Base-by-base conservation (phyloP, 2,888 invertebrate species). In the Tenodera sinensis region DNA sequence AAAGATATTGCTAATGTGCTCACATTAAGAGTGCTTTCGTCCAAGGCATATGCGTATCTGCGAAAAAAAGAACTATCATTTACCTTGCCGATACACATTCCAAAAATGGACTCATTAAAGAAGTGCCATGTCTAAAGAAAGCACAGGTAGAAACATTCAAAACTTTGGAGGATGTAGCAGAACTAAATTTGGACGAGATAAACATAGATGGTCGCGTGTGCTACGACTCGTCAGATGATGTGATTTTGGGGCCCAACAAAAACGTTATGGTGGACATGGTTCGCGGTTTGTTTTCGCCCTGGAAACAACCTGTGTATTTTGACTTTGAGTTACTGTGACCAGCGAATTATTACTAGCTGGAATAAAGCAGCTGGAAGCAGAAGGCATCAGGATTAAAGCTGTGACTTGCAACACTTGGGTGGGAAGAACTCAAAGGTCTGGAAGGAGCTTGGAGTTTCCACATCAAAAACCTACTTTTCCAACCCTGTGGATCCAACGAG, bases 371-470 rank as follows among this genome's bases (percentile, higher is more conserved):
- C 9, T 30, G 34, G 85, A 85, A 85, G 34, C 85, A 25, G n/a
- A 9, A 42, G 85, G 85, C 9, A 85, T n/a, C n/a, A 42, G 27
- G 2, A n/a, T 85, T 42, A 34, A 30, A 2, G 20, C 85, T 6
- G 85, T 85, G 27, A 85, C 34, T 85, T 85, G 85, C 42, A 42
- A 85, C 42, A 85, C n/a, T n/a, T 85, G 85, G 85, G 85, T 30
- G 85, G 85, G 8, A 42, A 85, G 54, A 85, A 85, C 30, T 25
- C 85, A 27, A 42, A 42, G 54, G 85, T 85, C 8, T 34, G 85
- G 85, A 85, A 85, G 85, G n/a, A n/a, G n/a, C n/a, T n/a, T n/a
- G n/a, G n/a, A n/a, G n/a, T n/a, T n/a, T n/a, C n/a, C n/a, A n/a
- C n/a, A n/a, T n/a, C n/a, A n/a, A n/a, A n/a, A n/a, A n/a, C n/a